These are phyloP conservation scores for Helleia helle DNA, from an alignment of 2,888 invertebrate species.

Conservation along the genomic window DNA sequence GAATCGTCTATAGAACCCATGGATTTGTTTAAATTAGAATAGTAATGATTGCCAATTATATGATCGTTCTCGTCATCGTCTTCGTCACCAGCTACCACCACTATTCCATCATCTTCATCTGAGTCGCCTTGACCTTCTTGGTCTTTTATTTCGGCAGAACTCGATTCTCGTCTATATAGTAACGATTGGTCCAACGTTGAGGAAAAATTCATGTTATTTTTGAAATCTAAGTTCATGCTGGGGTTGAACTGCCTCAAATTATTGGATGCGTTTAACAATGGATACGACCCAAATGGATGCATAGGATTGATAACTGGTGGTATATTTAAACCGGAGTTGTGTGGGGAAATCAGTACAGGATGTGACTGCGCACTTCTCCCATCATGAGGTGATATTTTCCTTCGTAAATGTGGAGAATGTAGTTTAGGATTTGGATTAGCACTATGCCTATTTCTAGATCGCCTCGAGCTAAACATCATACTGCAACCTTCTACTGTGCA, in stretches of 20 bases:
- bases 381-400: slow-evolving; percentile 96
- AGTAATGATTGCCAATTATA: slow-evolving; percentile 59
- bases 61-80: slow-evolving; percentile 80
- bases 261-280: slow-evolving; percentile 80
- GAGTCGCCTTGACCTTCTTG: slow-evolving; percentile 78
- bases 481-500: slow-evolving; percentile 99
- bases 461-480: slow-evolving; percentile 98
- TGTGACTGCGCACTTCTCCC: slow-evolving; percentile 92
- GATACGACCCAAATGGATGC: slow-evolving; percentile 85
- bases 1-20: slow-evolving; percentile 55
- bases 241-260: slow-evolving; percentile 75
- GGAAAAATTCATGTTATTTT: slow-evolving; percentile 55
- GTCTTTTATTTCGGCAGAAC: slow-evolving; percentile 67
- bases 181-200: slow-evolving; percentile 45
- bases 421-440: slow-evolving; percentile 99
- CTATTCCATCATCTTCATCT: slow-evolving; percentile 83
- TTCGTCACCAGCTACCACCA: slow-evolving; percentile 86
- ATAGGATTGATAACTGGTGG: slow-evolving; percentile 81
- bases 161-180: slow-evolving; percentile 48
- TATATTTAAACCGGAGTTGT: slow-evolving; percentile 75
- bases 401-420: slow-evolving; percentile 93
- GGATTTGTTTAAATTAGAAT: slow-evolving; percentile 53
- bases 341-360: slow-evolving; percentile 84
- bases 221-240: slow-evolving; percentile 64
- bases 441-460: slow-evolving; percentile 96